Conservation (phyloP, 1,140 invertebrate genomes). For the Mactra quadrangularis region DNA sequence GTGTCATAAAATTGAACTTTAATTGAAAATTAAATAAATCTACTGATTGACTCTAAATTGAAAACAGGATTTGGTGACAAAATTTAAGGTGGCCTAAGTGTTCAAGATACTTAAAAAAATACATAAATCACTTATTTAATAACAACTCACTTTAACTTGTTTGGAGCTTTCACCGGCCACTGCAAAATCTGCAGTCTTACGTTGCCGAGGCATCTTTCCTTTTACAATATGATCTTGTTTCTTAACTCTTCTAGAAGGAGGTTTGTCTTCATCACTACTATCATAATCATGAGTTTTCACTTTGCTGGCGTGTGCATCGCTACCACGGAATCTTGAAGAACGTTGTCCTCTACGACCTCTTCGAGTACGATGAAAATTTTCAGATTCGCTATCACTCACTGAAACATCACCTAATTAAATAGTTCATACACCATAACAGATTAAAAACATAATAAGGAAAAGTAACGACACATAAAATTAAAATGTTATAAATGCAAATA, state of each 20-base stretch:
- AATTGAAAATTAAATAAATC: too few species aligned
- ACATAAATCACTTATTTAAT: too few species aligned
- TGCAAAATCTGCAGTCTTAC: conserved; percentile 4
- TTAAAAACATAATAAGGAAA: too few species aligned
- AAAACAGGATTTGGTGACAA: too few species aligned
- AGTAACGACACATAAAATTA: too few species aligned
- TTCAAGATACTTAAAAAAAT: too few species aligned
- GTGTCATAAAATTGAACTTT: too few species aligned
- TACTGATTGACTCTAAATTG: too few species aligned
- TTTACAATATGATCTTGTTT: not conserved
- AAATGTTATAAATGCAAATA: too few species aligned
- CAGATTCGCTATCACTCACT: conserved; percentile 41
- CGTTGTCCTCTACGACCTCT: not conserved
- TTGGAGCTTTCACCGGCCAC: conserved; percentile 21
- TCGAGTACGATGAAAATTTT: not conserved
- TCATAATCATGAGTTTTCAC: not conserved
- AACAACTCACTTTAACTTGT: conserved; percentile 36
- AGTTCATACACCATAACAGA: not conserved
- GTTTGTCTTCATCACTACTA: not conserved
- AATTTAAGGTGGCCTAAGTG: too few species aligned
- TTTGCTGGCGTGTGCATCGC: conserved; percentile 19
- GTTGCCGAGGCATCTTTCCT: not conserved
- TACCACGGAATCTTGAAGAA: not conserved
- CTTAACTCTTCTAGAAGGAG: not conserved
- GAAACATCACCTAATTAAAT: not conserved